Conservation (phyloP, 2,113 vertebrate genomes). For the Odocoileus virginianus region DNA sequence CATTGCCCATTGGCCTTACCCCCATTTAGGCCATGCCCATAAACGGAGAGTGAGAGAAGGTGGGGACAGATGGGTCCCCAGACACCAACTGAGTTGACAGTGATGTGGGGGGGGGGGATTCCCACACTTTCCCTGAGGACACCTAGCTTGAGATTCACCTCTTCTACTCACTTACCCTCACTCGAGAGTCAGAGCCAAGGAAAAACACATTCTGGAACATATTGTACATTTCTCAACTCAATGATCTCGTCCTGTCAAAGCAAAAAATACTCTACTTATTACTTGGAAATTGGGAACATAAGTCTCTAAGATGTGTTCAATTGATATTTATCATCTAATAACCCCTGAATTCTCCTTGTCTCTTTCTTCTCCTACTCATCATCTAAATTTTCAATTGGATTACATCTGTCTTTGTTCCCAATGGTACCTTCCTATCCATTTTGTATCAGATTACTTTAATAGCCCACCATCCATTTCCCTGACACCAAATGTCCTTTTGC, state of each 20-base stretch:
- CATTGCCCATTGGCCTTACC: neutral
- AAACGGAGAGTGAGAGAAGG: neutral
- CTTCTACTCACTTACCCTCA: neutral
- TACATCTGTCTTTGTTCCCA: neutral
- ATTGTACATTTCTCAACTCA: neutral
- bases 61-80: neutral
- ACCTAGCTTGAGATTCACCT: neutral
- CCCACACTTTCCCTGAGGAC: neutral
- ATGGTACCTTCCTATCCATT: neutral
- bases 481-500: neutral
- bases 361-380: neutral
- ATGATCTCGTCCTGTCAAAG: neutral
- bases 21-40: neutral
- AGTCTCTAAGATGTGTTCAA: neutral
- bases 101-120: neutral
- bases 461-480: slow-evolving; percentile 7
- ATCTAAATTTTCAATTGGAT: neutral
- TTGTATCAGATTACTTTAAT: neutral
- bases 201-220: neutral
- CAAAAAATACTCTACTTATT: neutral
- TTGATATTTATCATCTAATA: neutral
- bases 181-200: neutral
- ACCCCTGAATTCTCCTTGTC: neutral
- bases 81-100: neutral
- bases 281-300: neutral